A percentile compares a stretch with the other conserved stretches of the same genome.
These are phyloP conservation scores for Andricus quercusramuli DNA, from an alignment of 2,888 invertebrate genomes.

Conservation along the genomic window DNA sequence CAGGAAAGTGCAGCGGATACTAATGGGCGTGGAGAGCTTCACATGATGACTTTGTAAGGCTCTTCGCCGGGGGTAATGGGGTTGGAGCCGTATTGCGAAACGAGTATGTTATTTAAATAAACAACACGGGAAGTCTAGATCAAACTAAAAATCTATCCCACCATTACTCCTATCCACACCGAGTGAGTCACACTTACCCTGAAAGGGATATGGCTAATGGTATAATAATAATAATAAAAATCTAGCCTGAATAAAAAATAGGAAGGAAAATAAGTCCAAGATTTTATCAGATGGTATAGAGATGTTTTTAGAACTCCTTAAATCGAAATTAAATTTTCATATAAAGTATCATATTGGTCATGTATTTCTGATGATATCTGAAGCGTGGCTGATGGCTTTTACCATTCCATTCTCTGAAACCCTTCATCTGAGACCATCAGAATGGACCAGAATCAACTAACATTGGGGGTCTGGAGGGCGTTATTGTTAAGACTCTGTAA, in stretches of 20 bases:
- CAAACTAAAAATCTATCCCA: too few relatives aligned
- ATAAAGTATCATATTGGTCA: background rate
- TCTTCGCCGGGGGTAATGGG: too few relatives aligned
- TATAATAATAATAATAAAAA: too few relatives aligned
- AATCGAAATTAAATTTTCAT: constrained; percentile 2
- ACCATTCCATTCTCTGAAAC: constrained; percentile 14
- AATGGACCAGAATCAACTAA: constrained; percentile 27
- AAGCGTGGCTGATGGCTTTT: constrained; percentile 10
- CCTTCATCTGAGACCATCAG: constrained; percentile 22
- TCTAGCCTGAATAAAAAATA: background rate
- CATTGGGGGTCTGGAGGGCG: constrained; percentile 31
- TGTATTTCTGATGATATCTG: constrained; percentile 13
- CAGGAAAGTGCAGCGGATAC: too few relatives aligned
- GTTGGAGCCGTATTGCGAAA: too few relatives aligned
- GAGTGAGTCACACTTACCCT: too few relatives aligned
- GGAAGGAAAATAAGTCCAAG: background rate
- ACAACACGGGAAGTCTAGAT: too few relatives aligned
- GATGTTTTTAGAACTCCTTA: background rate
- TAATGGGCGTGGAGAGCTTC: too few relatives aligned
- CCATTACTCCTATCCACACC: too few relatives aligned
- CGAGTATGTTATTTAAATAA: too few relatives aligned
- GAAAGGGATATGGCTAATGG: too few relatives aligned
- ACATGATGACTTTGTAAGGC: too few relatives aligned
- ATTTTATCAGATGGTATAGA: background rate
- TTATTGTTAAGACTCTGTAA: constrained; percentile 25